Evolutionary conservation across 2,888 invertebrate species (phyloP), one percentile per base, ranked within the genome.

Genomic region (Yponomeuta sedellus): DNA sequence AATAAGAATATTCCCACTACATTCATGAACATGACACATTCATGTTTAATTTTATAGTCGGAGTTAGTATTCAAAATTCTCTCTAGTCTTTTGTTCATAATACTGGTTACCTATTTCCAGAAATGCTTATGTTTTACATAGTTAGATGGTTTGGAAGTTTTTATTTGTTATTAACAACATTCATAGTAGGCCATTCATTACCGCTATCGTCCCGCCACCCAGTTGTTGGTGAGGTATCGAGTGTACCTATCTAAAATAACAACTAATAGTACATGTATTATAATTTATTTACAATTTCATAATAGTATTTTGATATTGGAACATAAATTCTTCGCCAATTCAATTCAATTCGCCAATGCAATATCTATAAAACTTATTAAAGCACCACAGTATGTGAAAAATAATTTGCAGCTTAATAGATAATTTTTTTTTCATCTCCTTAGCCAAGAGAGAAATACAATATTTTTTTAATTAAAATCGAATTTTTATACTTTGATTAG

Each of bases 71-170:
- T 62, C 34, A 34, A 6, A 34, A 34, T 25, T 59, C n/a, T 20
- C 39, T 62, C 39, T 66, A 71, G 66, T 67, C 70, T 70, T 71
- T 68, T 22, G 67, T 64, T 71, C 70, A 76, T 82, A 82, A 83
- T 83, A 82, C 82, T 81, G 80, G 78, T 79, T 79, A 78, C 73
- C 78, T 73, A 76, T 72, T 79, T 75, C 71, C 69, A 68, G 74
- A 75, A 78, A 77, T 77, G 74, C 73, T 69, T 44, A 19, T 20
- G 44, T 52, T 52, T 52, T 16, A 52, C 34, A 34, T 34, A 34
- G 5, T 34, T 34, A 34, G 34, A 5, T 5, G 34, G 34, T 34
- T 34, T 52, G 44, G 44, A 12, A 52, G 12, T 3, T 16, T 12
- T 52, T 52, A 52, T 52, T 34, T 34, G 34, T 34, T 8, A 34